Percentiles rank a stretch among this genome's conserved stretches.
Evolutionary conservation across 1,140 invertebrate genomes (phyloP).

Genomic region (Formica selysi): DNA sequence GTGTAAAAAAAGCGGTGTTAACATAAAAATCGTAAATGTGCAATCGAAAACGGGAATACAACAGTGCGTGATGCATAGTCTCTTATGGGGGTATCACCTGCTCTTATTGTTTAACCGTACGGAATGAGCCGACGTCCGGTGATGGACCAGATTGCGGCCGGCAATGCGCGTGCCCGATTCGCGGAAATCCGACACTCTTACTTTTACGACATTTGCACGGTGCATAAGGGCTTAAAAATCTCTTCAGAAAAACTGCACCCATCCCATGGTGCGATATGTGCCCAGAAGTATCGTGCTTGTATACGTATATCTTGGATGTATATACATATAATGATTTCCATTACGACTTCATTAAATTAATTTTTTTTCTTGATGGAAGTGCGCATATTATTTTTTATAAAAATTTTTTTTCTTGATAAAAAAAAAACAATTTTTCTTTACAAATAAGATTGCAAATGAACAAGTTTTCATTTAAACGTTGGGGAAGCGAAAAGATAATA

Average conservation of each 20-base stretch:
- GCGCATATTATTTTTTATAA: too few species aligned
- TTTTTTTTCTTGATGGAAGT: too few species aligned
- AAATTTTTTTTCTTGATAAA: background rate
- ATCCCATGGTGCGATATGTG: background rate
- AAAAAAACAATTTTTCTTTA: background rate
- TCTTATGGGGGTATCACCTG: conserved; percentile 73
- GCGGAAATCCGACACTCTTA: conserved; percentile 73
- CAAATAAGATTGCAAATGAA: background rate
- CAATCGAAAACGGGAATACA: conserved; percentile 13
- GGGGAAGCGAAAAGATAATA: too few species aligned
- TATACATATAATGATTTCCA: background rate
- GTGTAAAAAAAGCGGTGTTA: background rate
- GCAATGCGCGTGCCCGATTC: conserved; percentile 65
- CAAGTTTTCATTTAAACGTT: too few species aligned
- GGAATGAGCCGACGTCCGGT: conserved; percentile 66
- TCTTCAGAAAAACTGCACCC: conserved; percentile 51
- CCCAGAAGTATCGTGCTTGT: background rate
- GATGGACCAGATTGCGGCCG: conserved; percentile 53
- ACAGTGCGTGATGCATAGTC: conserved; percentile 23
- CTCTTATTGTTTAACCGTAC: conserved; percentile 74
- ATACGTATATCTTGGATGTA: background rate
- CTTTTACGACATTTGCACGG: conserved; percentile 72
- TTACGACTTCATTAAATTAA: background rate
- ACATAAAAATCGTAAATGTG: conserved; percentile 28
- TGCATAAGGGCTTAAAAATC: conserved; percentile 54